Percentiles rank a stretch among this genome's conserved stretches.
Conservation (phyloP, 64 coral and sea anemone species). For the Anthopleura sola region DNA sequence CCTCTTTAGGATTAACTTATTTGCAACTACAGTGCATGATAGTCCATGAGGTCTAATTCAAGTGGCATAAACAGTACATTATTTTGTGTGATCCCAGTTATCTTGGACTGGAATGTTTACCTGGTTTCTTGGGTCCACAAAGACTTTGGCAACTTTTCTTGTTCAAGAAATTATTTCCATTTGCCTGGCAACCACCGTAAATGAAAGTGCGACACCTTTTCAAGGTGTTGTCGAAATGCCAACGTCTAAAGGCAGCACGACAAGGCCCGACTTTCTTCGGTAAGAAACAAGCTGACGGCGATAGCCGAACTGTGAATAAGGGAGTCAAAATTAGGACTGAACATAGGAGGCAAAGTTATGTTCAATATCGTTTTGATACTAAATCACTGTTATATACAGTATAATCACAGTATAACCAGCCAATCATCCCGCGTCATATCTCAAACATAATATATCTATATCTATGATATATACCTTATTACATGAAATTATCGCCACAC, state of each 20-base stretch:
- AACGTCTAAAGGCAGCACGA: conserved; percentile 22
- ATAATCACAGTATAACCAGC: too few species aligned
- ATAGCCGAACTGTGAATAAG: not conserved
- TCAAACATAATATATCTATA: too few species aligned
- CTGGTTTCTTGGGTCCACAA: not conserved
- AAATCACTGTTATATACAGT: too few species aligned
- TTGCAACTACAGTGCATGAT: too few species aligned
- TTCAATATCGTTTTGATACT: too few species aligned
- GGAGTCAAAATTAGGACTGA: not conserved
- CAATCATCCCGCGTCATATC: too few species aligned
- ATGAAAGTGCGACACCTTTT: not conserved
- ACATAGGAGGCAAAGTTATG: not conserved
- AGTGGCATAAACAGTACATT: too few species aligned
- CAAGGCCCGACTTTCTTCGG: conserved; percentile 16
- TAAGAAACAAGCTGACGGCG: conserved; percentile 1
- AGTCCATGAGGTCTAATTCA: too few species aligned
- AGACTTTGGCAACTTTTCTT: not conserved
- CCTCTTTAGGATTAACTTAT: too few species aligned
- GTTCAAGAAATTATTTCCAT: conserved; percentile 18
- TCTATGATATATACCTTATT: too few species aligned
- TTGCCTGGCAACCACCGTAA: conserved; percentile 34
- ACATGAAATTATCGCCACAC: too few species aligned
- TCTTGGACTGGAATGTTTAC: not conserved
- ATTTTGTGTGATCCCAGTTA: too few species aligned
- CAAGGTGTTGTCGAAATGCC: not conserved